Evolutionary conservation across 2,113 vertebrate genomes (phyloP), one percentile per base, ranked within the genome.

Genomic region (Dipodomys stephensi): DNA sequence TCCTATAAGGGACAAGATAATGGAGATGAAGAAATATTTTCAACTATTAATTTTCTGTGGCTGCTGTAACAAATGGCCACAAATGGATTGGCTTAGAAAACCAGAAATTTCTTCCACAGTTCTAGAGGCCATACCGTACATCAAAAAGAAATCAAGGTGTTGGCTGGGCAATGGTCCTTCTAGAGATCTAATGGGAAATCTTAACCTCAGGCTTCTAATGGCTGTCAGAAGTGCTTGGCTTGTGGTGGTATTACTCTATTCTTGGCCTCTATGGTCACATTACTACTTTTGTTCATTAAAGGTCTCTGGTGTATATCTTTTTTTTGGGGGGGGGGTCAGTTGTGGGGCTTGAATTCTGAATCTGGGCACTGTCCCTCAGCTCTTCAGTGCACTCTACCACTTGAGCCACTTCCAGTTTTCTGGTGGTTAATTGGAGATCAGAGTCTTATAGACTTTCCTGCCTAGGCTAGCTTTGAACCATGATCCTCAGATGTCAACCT

Each of bases 21-120:
- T 88, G 90, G 78, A 19, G 28, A 92, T 81, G 13, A 91, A 18
- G 64, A 93, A 83, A 77, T 60, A 2, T 87, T 88, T 30, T 67
- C 39, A 19, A 82, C 16, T 39, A 68, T 68, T 92, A 71, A 57
- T 92, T 87, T 89, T 27, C 60, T 68, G 16, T 92, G n/a, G 18
- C 62, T 87, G 32, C 73, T 84, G 4, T 74, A 94, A 93, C 84
- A 77, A 74, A 90, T 91, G 10, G 86, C 49, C 30, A 71, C 39
- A 86, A 79, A 80, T 53, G 81, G 46, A 19, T 15, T 83, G 49
- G 57, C 71, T 95, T 77, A 44, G 64, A 74, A 88, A n/a, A 73
- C 19, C 57, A 95, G 57, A 57, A 25, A 76, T 81, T 46, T 91
- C 3, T 91, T 23, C 91, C 13, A 46, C 2, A 25, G 2, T 79